These are phyloP conservation scores for Orthonyx spaldingii DNA, from an alignment of 2,113 vertebrate genomes.

Conservation along the genomic window DNA sequence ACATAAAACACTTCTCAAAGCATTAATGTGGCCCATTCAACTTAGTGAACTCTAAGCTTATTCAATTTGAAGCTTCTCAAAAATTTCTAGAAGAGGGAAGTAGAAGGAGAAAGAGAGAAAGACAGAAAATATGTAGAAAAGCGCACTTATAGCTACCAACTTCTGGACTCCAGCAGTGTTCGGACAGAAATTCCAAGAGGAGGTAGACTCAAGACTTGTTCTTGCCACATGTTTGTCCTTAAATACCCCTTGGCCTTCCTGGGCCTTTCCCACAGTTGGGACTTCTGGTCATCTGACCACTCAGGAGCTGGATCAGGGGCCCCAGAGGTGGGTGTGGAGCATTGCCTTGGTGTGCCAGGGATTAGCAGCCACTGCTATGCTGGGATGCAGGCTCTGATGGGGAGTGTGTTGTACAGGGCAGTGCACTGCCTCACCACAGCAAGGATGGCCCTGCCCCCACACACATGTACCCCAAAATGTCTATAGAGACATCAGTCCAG, in stretches of 20 bases:
- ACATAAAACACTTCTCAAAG: neutral
- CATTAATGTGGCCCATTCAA: neutral
- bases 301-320: neutral
- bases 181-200: neutral
- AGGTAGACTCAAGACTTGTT: fast-evolving
- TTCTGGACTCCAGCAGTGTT: neutral
- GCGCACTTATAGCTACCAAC: neutral
- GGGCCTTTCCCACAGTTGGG: neutral
- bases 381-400: neutral
- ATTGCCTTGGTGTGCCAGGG: neutral
- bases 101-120: neutral
- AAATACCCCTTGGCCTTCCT: neutral
- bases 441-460: neutral
- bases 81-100: neutral
- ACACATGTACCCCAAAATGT: neutral
- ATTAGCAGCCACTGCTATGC: neutral
- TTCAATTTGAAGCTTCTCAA: neutral
- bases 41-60: neutral
- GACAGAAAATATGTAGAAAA: neutral
- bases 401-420: fast-evolving
- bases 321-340: neutral
- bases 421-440: neutral
- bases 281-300: neutral
- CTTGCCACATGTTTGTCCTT: fast-evolving
- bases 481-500: fast-evolving